Evolutionary conservation across 1,140 invertebrate species (phyloP).

Genomic region (Halotydeus destructor): DNA sequence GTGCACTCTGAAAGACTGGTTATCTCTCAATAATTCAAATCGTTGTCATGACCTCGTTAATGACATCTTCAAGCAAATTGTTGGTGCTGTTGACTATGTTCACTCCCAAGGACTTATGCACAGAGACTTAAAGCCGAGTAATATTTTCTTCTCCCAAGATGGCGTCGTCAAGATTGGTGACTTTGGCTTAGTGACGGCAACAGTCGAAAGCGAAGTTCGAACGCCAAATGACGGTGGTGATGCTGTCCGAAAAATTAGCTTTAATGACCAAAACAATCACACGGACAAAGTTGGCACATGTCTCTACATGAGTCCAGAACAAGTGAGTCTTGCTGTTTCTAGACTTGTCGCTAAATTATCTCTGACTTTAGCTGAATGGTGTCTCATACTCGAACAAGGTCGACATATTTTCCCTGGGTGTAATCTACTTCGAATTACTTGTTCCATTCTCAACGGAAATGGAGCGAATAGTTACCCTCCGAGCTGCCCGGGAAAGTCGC

Average conservation of each 20-base stretch:
- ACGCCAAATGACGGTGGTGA: conserved; percentile 13
- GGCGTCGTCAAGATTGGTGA: conserved; percentile 83
- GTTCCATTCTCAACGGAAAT: conserved; percentile 71
- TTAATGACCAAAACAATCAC: conserved; percentile 26
- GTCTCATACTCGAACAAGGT: conserved; percentile 75
- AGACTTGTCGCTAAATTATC: too few species aligned
- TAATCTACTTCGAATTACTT: conserved; percentile 80
- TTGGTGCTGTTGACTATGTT: conserved; percentile 81
- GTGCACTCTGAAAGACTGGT: conserved; percentile 75
- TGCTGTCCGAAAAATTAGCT: conserved; percentile 6
- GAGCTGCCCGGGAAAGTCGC: conserved; percentile 5
- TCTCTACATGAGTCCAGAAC: conserved; percentile 94
- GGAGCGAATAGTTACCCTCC: conserved; percentile 40
- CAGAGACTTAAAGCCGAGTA: conserved; percentile 76
- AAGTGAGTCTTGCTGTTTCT: too few species aligned
- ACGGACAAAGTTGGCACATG: conserved; percentile 61
- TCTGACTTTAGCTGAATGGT: too few species aligned
- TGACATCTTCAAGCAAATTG: conserved; percentile 73
- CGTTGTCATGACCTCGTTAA: conserved; percentile 32
- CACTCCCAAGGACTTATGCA: conserved; percentile 77
- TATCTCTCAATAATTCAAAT: conserved; percentile 27
- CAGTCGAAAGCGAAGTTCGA: conserved; percentile 8
- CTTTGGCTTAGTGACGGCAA: conserved; percentile 74
- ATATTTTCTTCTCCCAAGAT: conserved; percentile 82
- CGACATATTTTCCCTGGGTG: conserved; percentile 83